phyloP scores from a whole-genome alignment of 2,797 vertebrate species.

The Poeciliopsis turneri region DNA sequence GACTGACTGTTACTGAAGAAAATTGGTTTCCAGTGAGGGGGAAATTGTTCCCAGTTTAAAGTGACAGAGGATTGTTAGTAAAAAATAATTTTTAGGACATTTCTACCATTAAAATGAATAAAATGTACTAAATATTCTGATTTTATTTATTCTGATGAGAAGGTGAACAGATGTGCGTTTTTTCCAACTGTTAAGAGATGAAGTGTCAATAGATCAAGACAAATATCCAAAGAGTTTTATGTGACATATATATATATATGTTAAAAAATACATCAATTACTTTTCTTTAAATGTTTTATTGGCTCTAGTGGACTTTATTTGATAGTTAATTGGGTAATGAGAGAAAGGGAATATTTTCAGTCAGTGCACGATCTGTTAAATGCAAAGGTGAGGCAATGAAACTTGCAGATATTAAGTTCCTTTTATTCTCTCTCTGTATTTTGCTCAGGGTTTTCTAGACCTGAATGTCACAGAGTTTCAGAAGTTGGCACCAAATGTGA shows the following conservation, averaged over 20 bases:
- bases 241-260: no score
- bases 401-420: not conserved
- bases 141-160: not conserved
- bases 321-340: no score
- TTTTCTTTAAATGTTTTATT: no score
- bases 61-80: not conserved
- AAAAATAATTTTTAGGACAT: not conserved
- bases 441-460: conserved; percentile 90
- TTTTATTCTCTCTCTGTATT: conserved; percentile 8
- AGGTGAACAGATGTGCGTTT: not conserved
- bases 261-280: no score
- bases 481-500: conserved; percentile 92
- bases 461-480: conserved; percentile 92
- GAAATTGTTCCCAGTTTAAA: not conserved
- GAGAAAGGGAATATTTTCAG: not conserved
- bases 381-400: not conserved
- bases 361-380: not conserved
- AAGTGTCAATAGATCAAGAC: not conserved
- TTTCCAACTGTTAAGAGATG: not conserved
- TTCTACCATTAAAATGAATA: not conserved
- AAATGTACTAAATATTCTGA: not conserved
- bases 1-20: not conserved
- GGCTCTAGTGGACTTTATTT: no score
- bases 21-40: not conserved
- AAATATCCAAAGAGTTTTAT: not conserved